Evolutionary conservation across 1,140 invertebrate species (phyloP), one percentile per base, ranked within the genome.

Genomic region (Rhagoletis zephyria): DNA sequence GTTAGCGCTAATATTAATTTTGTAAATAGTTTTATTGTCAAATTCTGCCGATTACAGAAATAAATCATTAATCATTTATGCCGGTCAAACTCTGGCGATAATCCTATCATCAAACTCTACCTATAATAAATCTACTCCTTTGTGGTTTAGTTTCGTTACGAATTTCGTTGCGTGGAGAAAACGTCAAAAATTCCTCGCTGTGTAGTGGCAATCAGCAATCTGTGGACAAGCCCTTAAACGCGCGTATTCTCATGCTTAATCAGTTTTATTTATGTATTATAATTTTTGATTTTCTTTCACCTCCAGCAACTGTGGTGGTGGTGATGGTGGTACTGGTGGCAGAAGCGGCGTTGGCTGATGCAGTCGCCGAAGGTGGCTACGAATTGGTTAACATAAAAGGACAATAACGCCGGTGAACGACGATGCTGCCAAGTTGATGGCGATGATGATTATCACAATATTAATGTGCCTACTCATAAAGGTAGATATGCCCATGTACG

Each of bases 361-460:
- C 40, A 67, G 10, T 4, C 16, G 61, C 61, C 4, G 10, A n/a
- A 63, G 10, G 16, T 4, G 61, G 61, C 61, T 14, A 14, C 67
- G 2, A 7, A 56, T 56, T 74, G 74, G 74, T 56, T 81, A 7
- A 42, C 48, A 63, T 42, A 56, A 19, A 30, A 81, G 67, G n/a
- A 81, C 48, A 81, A 81, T 19, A 81, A 81, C 16, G 74, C 48
- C 19, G 74, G 14, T 81, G 74, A 81, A 51, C 74, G 74, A 4
- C 56, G 74, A 81, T 81, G 74, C 30, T 30, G 74, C 74, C 74
- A 81, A 81, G n/a, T 81, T 81, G 74, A 81, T 81, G 74, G 74
- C 74, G 74, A 81, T 81, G 74, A 81, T 81, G 74, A 81, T 81
- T 81, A 81, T 81, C 48, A 81, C 45, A 81, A 81, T 81, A 56